Base-by-base conservation (phyloP, 2,888 invertebrate species). In the Geophilus truncorum region DNA sequence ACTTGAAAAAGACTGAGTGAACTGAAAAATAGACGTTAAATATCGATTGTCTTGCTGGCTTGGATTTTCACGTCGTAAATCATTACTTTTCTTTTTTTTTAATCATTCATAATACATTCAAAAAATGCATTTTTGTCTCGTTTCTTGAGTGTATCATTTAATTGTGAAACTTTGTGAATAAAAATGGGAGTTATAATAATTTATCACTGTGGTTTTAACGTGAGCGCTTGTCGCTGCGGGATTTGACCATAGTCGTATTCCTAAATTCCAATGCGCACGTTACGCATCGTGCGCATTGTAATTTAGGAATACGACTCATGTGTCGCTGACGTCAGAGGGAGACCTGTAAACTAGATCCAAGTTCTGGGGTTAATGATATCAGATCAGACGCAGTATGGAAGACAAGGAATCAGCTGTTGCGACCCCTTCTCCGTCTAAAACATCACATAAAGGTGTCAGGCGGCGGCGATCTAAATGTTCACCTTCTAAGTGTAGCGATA, bases 141-240 rank as follows among this genome's bases (percentile, higher is more conserved):
- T 70, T 70, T 70, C 70, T 70, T 70, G 70, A 15, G 70, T 70
- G 70, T 70, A 70, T 70, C 25, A 70, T 70, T 70, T 70, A 70
- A 70, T 51, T 51, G 51, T 51, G 51, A 70, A 70, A 70, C 5
- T 70, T 70, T 70, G 70, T 70, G 70, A 70, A 70, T 70, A 70
- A 70, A n/a, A 70, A 70, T 70, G 70, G 70, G 70, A 70, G 28
- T 70, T 70, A 70, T 12, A 23, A 70, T 28, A 70, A 10, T 25
- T 51, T 18, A 3, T 2, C 1, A 15, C 6, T 1, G n/a, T 21
- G 18, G 18, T 51, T 18, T 51, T 18, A n/a, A 18, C 7, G 18
- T 51, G 18, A 51, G 18, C n/a, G 18, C 15, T 15, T 21, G 51
- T 51, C 51, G 51, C 51, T 51, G 18, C 6, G 51, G 51, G 7